These are phyloP conservation scores for Zaprionus africanus DNA, from an alignment of 1,140 invertebrate genomes.

Conservation along the genomic window DNA sequence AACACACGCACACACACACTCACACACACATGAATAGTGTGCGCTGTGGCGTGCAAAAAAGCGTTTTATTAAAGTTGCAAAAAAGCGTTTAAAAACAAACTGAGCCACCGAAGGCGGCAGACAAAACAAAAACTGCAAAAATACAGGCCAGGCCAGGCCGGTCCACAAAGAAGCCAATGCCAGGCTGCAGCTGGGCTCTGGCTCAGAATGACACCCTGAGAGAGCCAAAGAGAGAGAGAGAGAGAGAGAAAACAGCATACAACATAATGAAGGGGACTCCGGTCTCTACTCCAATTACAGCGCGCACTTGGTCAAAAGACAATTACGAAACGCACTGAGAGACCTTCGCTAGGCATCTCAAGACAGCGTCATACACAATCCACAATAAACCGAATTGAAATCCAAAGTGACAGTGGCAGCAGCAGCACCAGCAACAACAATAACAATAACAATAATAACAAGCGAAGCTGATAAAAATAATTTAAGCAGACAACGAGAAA, in stretches of 20 bases:
- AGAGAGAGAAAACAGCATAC: constrained; percentile 8
- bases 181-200: constrained; percentile 11
- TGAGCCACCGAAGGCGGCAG: constrained; percentile 23
- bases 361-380: constrained; percentile 27
- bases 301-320: constrained; percentile 30
- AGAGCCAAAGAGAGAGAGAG: too few species aligned
- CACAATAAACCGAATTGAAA: constrained; percentile 79
- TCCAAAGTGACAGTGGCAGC: constrained; percentile 61
- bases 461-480: constrained; percentile 67
- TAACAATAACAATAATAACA: constrained; percentile 23
- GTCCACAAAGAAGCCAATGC: constrained; percentile 14
- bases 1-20: constrained; percentile 12
- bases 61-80: constrained; percentile 72
- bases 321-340: constrained; percentile 68
- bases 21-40: constrained; percentile 11
- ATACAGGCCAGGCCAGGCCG: constrained; percentile 12
- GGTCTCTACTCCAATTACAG: constrained; percentile 49
- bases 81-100: constrained; percentile 37
- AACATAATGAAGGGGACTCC: constrained; percentile 17
- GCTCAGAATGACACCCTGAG: constrained; percentile 36
- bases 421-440: constrained; percentile 28
- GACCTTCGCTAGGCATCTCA: constrained; percentile 65
- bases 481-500: constrained; percentile 44
- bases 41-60: constrained; percentile 54
- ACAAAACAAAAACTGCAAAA: constrained; percentile 39